Percentiles rank a stretch among this genome's conserved stretches.
Evolutionary conservation across 2,797 vertebrate species (phyloP).

Genomic region (Champsocephalus esox): DNA sequence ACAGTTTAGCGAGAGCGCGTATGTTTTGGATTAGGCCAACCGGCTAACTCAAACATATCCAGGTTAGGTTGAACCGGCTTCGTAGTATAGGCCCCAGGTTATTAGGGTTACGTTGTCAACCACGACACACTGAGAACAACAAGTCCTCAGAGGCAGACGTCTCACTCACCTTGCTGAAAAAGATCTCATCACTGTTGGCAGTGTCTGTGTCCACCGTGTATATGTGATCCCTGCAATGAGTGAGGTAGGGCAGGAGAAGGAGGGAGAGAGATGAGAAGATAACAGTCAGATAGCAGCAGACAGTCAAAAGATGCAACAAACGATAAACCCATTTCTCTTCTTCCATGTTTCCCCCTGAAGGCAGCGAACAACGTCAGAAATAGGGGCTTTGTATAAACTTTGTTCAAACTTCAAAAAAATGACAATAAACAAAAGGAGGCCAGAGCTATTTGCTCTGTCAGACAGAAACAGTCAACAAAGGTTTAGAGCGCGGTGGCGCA

Average conservation of each 20-base stretch:
- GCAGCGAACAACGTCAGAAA: constrained; percentile 70
- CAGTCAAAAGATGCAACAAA: constrained; percentile 70
- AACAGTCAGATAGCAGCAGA: constrained; percentile 71
- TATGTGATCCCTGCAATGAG: constrained; percentile 94
- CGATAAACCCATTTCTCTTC: constrained; percentile 62
- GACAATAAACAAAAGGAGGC: constrained; percentile 84
- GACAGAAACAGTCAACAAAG: constrained; percentile 86
- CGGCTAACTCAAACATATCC: no score
- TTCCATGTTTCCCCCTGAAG: constrained; percentile 59
- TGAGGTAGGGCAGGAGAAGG: constrained; percentile 18
- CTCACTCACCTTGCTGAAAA: constrained; percentile 98
- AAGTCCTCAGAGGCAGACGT: constrained; percentile 54
- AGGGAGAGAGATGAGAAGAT: constrained; percentile 65
- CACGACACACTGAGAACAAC: constrained; percentile 47
- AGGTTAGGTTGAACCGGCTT: no score
- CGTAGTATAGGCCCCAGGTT: constrained; percentile 7
- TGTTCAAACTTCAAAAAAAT: constrained; percentile 81
- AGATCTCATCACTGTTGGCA: constrained; percentile 94
- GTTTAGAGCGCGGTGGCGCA: constrained; percentile 77
- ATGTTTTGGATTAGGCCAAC: no score
- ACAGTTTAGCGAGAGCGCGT: no score
- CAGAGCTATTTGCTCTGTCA: constrained; percentile 82
- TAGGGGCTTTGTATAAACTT: constrained; percentile 82
- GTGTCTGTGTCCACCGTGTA: constrained; percentile 97
- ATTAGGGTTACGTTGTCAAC: constrained; percentile 64